These are phyloP conservation scores for Chaetorhynchus papuensis DNA, from an alignment of 2,113 vertebrate genomes.

Conservation along the genomic window DNA sequence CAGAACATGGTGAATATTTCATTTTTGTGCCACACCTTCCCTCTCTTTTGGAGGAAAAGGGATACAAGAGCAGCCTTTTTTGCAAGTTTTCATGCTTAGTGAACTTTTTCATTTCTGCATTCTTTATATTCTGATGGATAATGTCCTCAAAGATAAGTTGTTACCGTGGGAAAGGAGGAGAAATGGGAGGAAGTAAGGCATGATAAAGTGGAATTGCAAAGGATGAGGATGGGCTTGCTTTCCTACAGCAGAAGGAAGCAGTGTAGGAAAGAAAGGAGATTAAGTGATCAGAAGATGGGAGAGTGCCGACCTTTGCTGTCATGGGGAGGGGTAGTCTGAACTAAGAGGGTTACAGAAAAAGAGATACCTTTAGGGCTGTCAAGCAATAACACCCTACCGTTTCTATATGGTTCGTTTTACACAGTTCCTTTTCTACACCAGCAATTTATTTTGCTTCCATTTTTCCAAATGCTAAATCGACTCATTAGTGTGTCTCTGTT, in stretches of 20 bases:
- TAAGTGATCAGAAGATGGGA: background rate
- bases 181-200: background rate
- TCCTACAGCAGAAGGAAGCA: background rate
- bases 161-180: background rate
- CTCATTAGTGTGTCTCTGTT: background rate
- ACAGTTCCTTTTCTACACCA: background rate
- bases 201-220: background rate
- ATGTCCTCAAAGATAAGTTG: background rate
- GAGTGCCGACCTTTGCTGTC: background rate
- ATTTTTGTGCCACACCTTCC: background rate
- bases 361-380: background rate
- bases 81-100: background rate
- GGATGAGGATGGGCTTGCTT: background rate
- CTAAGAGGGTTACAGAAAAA: background rate
- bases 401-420: background rate
- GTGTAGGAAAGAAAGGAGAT: background rate
- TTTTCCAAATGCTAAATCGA: background rate
- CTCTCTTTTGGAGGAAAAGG: background rate
- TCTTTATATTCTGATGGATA: background rate
- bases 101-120: background rate
- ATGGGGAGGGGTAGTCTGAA: background rate
- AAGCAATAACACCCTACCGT: accelerated
- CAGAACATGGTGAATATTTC: background rate
- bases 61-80: background rate
- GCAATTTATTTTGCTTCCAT: background rate